Percentiles rank a stretch among this genome's conserved stretches.
These are phyloP conservation scores for Prunella fulvescens DNA, from an alignment of 2,113 vertebrate species.

Conservation along the genomic window DNA sequence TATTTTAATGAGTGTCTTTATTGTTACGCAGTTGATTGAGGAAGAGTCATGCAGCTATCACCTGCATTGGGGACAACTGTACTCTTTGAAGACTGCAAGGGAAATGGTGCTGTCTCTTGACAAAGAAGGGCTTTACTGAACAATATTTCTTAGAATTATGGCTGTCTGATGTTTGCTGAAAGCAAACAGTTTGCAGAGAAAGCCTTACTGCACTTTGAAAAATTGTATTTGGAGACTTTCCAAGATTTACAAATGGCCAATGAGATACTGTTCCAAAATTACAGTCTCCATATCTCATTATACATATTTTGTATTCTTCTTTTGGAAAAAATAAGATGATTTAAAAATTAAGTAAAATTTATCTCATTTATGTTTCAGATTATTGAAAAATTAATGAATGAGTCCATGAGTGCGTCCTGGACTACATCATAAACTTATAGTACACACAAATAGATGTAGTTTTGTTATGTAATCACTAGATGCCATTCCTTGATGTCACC, in stretches of 20 bases:
- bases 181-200: background rate
- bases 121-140: background rate
- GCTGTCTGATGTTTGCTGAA: background rate
- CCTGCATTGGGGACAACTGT: background rate
- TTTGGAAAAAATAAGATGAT: background rate
- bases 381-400: background rate
- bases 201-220: background rate
- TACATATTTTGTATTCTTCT: background rate
- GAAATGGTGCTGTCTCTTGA: background rate
- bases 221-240: background rate
- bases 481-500: background rate
- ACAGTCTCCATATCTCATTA: background rate
- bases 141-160: background rate
- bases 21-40: background rate
- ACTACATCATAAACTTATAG: background rate
- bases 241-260: background rate
- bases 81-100: background rate
- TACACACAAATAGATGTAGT: accelerated
- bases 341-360: background rate
- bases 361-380: background rate
- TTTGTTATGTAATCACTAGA: background rate
- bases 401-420: background rate
- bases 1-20: background rate
- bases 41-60: background rate
- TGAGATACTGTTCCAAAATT: background rate